Evolutionary conservation across 2,888 invertebrate species (phyloP).

Genomic region (Drosophila macrospina): DNA sequence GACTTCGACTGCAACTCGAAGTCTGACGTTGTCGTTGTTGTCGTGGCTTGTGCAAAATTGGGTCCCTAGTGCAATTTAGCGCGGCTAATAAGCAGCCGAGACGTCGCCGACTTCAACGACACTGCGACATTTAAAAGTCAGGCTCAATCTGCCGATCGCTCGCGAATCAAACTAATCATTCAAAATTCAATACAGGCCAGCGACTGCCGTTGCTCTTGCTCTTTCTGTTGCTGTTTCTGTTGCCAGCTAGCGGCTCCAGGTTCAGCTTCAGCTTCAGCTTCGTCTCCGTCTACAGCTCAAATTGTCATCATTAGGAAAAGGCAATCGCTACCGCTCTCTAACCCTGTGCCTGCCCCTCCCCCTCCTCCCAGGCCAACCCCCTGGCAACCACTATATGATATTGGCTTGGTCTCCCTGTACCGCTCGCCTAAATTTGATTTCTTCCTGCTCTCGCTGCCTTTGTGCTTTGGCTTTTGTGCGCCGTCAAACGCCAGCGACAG

Average conservation of each 20-base stretch:
- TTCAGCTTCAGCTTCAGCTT: conserved; percentile 13
- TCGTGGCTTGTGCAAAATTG: conserved; percentile 77
- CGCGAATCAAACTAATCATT: conserved; percentile 82
- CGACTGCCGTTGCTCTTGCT: conserved; percentile 34
- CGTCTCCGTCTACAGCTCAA: conserved; percentile 56
- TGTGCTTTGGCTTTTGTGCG: conserved; percentile 70
- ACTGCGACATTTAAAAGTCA: conserved; percentile 79
- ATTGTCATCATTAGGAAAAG: conserved; percentile 83
- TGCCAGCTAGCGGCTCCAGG: conserved; percentile 17
- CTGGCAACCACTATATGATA: conserved; percentile 13
- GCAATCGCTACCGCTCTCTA: conserved; percentile 76
- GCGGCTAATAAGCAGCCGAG: conserved; percentile 80
- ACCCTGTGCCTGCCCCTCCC: conserved; percentile 20
- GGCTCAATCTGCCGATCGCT: conserved; percentile 80
- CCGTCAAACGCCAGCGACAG: conserved; percentile 83
- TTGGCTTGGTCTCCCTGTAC: conserved; percentile 20
- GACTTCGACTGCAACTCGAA: conserved; percentile 29
- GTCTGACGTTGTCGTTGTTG: conserved; percentile 45
- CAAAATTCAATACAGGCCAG: conserved; percentile 78
- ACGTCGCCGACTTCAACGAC: conserved; percentile 68
- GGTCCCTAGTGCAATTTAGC: conserved; percentile 82
- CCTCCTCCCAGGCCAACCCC: background rate
- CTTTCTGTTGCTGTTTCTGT: conserved; percentile 24
- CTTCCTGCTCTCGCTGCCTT: conserved; percentile 71
- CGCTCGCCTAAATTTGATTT: conserved; percentile 76